Evolutionary conservation across 2,888 invertebrate species (phyloP).

Genomic region (Linnaemya tessellans): DNA sequence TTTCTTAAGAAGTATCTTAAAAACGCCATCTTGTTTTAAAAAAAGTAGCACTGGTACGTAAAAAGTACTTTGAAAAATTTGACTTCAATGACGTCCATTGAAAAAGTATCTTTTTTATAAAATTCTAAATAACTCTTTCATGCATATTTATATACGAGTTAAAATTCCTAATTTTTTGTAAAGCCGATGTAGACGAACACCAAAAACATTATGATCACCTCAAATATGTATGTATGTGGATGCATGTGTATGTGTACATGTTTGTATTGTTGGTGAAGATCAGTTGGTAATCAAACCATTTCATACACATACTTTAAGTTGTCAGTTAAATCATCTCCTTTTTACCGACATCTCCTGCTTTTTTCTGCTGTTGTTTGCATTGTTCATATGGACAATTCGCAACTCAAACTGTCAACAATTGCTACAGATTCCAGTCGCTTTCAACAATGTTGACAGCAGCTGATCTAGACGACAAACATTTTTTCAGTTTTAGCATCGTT

Average conservation of each 20-base stretch:
- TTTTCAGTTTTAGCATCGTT: slow-evolving; percentile 46
- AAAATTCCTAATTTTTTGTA: too few species aligned
- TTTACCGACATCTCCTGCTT: slow-evolving; percentile 29
- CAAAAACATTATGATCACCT: too few species aligned
- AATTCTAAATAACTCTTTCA: too few species aligned
- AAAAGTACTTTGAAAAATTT: too few species aligned
- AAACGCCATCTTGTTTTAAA: too few species aligned
- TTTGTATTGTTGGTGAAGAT: neutral
- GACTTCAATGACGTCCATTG: too few species aligned
- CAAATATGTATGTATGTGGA: neutral
- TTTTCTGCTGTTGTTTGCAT: slow-evolving; percentile 58
- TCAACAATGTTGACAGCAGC: slow-evolving; percentile 79
- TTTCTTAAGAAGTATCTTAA: too few species aligned
- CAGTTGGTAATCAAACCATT: neutral
- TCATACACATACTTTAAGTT: neutral
- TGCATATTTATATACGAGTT: too few species aligned
- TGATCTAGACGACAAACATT: slow-evolving; percentile 79
- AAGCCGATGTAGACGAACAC: too few species aligned
- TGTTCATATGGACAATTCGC: slow-evolving; percentile 72
- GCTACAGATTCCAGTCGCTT: slow-evolving; percentile 75
- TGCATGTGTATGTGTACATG: too few species aligned
- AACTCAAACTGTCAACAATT: slow-evolving; percentile 76
- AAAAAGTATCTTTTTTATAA: too few species aligned
- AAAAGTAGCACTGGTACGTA: too few species aligned
- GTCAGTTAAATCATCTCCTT: slow-evolving; percentile 59